Evolutionary conservation across 2,113 vertebrate species (phyloP).

Genomic region (Murina feae): DNA sequence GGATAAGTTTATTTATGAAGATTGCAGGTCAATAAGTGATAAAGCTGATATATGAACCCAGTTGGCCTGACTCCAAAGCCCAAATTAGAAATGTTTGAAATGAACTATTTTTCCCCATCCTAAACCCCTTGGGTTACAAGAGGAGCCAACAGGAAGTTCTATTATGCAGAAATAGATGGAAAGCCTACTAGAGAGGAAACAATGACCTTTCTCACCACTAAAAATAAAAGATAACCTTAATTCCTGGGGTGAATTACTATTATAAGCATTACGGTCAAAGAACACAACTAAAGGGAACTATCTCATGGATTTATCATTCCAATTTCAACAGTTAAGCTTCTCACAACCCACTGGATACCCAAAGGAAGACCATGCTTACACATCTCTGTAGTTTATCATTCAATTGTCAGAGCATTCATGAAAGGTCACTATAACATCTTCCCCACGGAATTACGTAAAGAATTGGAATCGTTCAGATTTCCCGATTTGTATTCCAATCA

Average conservation of each 20-base stretch:
- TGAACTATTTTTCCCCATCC: not conserved
- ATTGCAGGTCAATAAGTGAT: not conserved
- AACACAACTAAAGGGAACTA: not conserved
- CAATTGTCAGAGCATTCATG: not conserved
- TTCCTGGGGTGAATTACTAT: not conserved
- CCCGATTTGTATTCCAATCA: conserved; percentile 45
- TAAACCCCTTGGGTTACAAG: not conserved
- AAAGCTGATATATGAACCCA: not conserved
- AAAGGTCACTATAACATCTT: not conserved
- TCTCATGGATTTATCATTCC: not conserved
- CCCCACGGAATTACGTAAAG: not conserved
- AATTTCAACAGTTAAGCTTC: not conserved
- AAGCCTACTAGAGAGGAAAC: not conserved
- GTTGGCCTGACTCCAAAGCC: not conserved
- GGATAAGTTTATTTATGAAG: not conserved
- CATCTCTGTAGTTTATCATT: not conserved
- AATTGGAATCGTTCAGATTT: not conserved
- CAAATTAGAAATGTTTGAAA: not conserved
- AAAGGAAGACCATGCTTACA: not conserved
- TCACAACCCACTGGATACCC: not conserved
- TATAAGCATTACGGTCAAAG: not conserved
- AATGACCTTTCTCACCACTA: not conserved
- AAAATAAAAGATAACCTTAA: not conserved
- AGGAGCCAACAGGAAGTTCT: not conserved
- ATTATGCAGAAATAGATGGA: not conserved